A percentile compares a stretch with the other conserved stretches of the same genome.
Conservation (phyloP, 2,888 invertebrate species). For the Agrilus cyanescens region DNA sequence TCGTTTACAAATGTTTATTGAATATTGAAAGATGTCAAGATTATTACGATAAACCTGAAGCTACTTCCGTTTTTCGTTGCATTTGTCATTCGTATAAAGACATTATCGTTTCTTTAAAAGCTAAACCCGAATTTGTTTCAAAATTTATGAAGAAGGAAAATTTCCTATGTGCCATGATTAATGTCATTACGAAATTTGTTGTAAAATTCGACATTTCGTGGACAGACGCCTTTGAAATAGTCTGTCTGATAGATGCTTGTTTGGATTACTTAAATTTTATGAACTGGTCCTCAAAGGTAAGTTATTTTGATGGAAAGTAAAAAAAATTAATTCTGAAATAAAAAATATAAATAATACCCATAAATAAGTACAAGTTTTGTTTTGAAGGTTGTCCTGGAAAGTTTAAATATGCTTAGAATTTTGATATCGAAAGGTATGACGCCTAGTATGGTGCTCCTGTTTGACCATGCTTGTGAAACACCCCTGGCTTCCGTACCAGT, state of each 20-base stretch:
- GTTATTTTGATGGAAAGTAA: conserved; percentile 4
- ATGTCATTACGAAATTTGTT: conserved; percentile 51
- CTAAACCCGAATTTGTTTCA: conserved; percentile 17
- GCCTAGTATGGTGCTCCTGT: conserved; percentile 61
- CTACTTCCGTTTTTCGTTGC: conserved; percentile 50
- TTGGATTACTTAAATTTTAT: conserved; percentile 42
- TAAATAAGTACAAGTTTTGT: conserved; percentile 3
- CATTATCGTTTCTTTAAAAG: conserved; percentile 29
- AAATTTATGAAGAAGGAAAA: conserved; percentile 25
- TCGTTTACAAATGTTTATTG: conserved; percentile 43
- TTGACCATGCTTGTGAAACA: conserved; percentile 50
- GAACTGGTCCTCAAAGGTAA: conserved; percentile 41
- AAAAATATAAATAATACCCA: background rate
- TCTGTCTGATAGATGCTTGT: conserved; percentile 47
- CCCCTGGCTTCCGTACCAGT: conserved; percentile 53
- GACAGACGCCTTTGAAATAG: conserved; percentile 66
- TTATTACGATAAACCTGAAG: conserved; percentile 47
- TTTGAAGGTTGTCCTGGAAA: conserved; percentile 56
- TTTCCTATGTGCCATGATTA: conserved; percentile 53
- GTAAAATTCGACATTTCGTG: conserved; percentile 61
- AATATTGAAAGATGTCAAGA: conserved; percentile 46
- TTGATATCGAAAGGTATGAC: conserved; percentile 65
- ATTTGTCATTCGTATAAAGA: conserved; percentile 49
- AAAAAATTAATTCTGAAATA: background rate
- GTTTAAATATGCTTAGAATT: conserved; percentile 55